These are phyloP conservation scores for Notolabrus celidotus DNA, from an alignment of 2,797 vertebrate species.

Conservation along the genomic window DNA sequence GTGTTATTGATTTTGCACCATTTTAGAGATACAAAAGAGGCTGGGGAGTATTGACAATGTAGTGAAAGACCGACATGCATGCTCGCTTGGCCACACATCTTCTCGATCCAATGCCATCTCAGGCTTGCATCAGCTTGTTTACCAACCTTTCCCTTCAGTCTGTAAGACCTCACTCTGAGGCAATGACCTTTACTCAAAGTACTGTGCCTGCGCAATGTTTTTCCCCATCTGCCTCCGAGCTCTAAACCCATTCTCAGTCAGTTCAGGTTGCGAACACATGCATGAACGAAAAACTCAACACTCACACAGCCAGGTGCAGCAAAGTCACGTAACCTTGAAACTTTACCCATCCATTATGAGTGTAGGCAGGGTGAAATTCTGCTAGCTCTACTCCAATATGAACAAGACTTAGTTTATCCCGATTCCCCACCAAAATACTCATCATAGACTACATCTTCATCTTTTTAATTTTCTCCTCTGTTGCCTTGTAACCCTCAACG, in stretches of 20 bases:
- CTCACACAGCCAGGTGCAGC: slow-evolving; percentile 16
- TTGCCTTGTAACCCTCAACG: slow-evolving; percentile 75
- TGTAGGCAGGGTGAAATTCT: slow-evolving; percentile 10
- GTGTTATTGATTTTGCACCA: slow-evolving; percentile 71
- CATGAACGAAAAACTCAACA: neutral
- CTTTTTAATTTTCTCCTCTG: slow-evolving; percentile 83
- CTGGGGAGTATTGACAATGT: slow-evolving; percentile 50
- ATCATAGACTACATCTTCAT: slow-evolving; percentile 68
- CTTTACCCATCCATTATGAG: slow-evolving; percentile 7
- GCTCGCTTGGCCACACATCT: slow-evolving; percentile 38
- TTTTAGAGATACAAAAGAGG: slow-evolving; percentile 50
- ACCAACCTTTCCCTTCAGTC: slow-evolving; percentile 55
- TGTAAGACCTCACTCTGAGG: slow-evolving; percentile 52
- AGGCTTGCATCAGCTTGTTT: slow-evolving; percentile 65
- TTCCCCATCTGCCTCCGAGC: slow-evolving; percentile 37
- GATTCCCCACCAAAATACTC: slow-evolving; percentile 46
- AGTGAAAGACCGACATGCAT: slow-evolving; percentile 44
- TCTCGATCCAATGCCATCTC: slow-evolving; percentile 52
- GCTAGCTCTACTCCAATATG: slow-evolving; percentile 12
- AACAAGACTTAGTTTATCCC: slow-evolving; percentile 9
- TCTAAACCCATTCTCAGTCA: slow-evolving; percentile 39
- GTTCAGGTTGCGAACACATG: slow-evolving; percentile 14
- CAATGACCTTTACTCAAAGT: slow-evolving; percentile 64
- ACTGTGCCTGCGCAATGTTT: slow-evolving; percentile 25
- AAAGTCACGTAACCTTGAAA: slow-evolving; percentile 66